A percentile compares a stretch with the other conserved stretches of the same genome.
Conservation (phyloP, 2,797 vertebrate genomes). For the Hemibagrus guttatus region DNA sequence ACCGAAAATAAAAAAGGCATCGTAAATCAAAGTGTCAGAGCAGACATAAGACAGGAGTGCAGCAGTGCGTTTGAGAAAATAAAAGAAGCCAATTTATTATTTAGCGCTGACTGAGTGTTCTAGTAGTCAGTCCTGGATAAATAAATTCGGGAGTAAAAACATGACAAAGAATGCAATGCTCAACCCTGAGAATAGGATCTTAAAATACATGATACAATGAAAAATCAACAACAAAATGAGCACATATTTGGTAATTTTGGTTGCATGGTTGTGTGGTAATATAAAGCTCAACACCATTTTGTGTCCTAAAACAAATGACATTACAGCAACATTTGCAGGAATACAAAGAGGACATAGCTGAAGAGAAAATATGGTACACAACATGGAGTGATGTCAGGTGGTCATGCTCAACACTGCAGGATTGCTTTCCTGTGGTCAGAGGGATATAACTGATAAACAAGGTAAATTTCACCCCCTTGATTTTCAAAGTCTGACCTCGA, state of each 20-base stretch:
- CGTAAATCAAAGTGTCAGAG: not conserved
- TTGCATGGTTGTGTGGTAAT: slow-evolving; percentile 8
- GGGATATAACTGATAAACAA: not conserved
- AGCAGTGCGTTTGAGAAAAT: slow-evolving; percentile 35
- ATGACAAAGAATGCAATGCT: slow-evolving; percentile 60
- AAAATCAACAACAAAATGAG: slow-evolving; percentile 51
- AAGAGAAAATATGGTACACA: slow-evolving; percentile 5
- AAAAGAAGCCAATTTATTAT: slow-evolving; percentile 55
- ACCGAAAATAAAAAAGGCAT: not conserved
- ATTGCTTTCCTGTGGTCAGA: not conserved
- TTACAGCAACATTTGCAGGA: slow-evolving; percentile 31
- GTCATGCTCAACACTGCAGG: not conserved
- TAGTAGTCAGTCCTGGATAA: slow-evolving; percentile 38
- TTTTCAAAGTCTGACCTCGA: not conserved
- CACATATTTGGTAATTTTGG: slow-evolving; percentile 61
- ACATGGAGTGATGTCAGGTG: not conserved
- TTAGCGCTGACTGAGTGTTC: slow-evolving; percentile 33
- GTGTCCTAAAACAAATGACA: slow-evolving; percentile 23
- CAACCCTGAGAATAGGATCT: slow-evolving; percentile 77
- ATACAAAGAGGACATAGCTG: not conserved
- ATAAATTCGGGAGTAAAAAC: slow-evolving; percentile 51
- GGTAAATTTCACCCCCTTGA: not conserved
- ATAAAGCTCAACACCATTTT: slow-evolving; percentile 4
- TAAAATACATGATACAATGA: slow-evolving; percentile 44
- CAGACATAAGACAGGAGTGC: slow-evolving; percentile 27